phyloP scores from a whole-genome alignment of 2,888 invertebrate genomes.

The Diaphora mendica region DNA sequence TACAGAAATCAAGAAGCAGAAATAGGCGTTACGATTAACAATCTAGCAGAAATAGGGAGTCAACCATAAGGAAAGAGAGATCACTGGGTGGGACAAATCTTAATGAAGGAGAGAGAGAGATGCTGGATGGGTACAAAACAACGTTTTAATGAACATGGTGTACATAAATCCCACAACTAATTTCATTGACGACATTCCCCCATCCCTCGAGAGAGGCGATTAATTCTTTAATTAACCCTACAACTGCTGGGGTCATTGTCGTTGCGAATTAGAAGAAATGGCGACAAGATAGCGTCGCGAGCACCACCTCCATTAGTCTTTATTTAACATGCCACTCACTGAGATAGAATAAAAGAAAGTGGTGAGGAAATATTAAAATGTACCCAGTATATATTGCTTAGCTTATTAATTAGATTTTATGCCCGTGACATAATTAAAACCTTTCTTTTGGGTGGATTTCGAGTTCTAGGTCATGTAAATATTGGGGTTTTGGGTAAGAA shows the following conservation, averaged over 20 bases:
- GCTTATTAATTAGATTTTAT: not conserved
- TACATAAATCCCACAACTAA: slow-evolving; percentile 67
- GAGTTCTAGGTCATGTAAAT: not conserved
- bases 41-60: not conserved
- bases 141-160: slow-evolving; percentile 14
- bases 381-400: not conserved
- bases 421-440: not conserved
- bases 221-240: slow-evolving; percentile 82
- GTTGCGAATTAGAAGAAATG: slow-evolving; percentile 77
- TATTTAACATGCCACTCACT: slow-evolving; percentile 58
- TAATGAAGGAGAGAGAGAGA: not conserved
- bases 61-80: not conserved
- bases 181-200: slow-evolving; percentile 66
- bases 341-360: slow-evolving; percentile 46
- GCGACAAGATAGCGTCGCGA: slow-evolving; percentile 71
- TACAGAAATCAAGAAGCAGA: not conserved
- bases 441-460: not conserved
- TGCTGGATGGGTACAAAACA: not conserved
- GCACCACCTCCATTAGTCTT: slow-evolving; percentile 70
- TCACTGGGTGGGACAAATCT: not conserved
- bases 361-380: slow-evolving; percentile 42
- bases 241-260: slow-evolving; percentile 64
- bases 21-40: not conserved
- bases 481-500: not conserved
- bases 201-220: slow-evolving; percentile 62